Evolutionary conservation across 2,113 vertebrate species (phyloP).

Genomic region (Muntiacus reevesi): DNA sequence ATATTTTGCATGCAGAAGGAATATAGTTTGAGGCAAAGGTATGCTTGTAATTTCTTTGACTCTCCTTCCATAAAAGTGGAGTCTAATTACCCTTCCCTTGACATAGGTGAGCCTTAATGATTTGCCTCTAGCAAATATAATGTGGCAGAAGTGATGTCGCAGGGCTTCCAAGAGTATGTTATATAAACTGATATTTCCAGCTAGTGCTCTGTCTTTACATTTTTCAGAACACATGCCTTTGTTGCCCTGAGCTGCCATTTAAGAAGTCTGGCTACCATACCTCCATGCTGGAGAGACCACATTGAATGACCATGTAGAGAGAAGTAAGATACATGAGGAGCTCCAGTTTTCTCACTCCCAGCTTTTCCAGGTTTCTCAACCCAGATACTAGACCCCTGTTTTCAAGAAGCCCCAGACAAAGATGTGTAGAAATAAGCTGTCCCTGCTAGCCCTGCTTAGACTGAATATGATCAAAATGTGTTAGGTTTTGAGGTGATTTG

Average conservation of each 20-base stretch:
- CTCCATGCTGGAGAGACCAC: not conserved
- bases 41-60: not conserved
- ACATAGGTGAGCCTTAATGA: not conserved
- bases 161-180: not conserved
- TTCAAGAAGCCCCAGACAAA: not conserved
- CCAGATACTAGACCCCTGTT: no score
- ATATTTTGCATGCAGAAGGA: not conserved
- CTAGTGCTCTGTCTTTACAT: not conserved
- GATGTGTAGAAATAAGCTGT: not conserved
- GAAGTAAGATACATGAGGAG: not conserved
- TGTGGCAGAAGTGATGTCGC: not conserved
- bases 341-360: not conserved
- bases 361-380: not conserved
- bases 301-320: not conserved
- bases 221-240: not conserved
- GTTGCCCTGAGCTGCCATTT: not conserved
- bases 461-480: not conserved
- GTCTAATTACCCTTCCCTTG: not conserved
- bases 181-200: not conserved
- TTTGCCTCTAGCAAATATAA: not conserved
- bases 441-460: not conserved
- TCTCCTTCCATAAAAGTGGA: not conserved
- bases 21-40: not conserved
- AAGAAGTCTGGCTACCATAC: not conserved
- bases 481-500: not conserved